Conservation (phyloP, 2,113 vertebrate species). For the Serranochromis macrocephalus region DNA sequence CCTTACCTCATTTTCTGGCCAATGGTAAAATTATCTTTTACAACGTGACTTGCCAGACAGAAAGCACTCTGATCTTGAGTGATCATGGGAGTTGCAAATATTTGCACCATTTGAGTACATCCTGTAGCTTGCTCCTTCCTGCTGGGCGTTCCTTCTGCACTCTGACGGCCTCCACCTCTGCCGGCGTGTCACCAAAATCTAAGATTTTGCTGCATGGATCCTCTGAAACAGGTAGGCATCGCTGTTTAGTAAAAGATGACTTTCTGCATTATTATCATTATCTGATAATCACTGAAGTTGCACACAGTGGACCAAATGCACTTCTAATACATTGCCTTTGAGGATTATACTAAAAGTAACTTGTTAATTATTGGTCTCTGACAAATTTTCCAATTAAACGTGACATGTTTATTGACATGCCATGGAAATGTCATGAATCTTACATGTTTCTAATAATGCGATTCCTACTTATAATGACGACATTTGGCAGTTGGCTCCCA, state of each 20-base stretch:
- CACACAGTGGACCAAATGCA: not conserved
- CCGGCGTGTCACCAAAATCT: conserved; percentile 44
- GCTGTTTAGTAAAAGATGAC: not conserved
- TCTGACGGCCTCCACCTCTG: conserved; percentile 51
- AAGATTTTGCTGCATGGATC: conserved; percentile 15
- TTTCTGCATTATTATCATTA: not conserved
- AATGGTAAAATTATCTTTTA: conserved; percentile 48
- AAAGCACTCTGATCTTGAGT: not conserved
- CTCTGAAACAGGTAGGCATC: conserved; percentile 9
- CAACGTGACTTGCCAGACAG: conserved; percentile 33
- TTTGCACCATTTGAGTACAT: not conserved
- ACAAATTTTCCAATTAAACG: not conserved
- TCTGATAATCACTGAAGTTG: not conserved
- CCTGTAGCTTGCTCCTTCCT: conserved; percentile 44
- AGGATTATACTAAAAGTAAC: not conserved
- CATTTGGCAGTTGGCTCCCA: not conserved
- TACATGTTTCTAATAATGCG: not conserved
- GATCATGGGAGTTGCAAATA: conserved; percentile 22
- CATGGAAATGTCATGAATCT: not conserved
- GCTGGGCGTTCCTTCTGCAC: conserved; percentile 20
- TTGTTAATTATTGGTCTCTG: not conserved
- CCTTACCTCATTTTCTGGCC: conserved; percentile 24
- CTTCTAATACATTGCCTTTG: not conserved
- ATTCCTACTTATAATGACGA: not conserved
- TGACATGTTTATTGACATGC: not conserved